Base-by-base conservation (phyloP, 2,113 vertebrate genomes). In the Channa maculata region DNA sequence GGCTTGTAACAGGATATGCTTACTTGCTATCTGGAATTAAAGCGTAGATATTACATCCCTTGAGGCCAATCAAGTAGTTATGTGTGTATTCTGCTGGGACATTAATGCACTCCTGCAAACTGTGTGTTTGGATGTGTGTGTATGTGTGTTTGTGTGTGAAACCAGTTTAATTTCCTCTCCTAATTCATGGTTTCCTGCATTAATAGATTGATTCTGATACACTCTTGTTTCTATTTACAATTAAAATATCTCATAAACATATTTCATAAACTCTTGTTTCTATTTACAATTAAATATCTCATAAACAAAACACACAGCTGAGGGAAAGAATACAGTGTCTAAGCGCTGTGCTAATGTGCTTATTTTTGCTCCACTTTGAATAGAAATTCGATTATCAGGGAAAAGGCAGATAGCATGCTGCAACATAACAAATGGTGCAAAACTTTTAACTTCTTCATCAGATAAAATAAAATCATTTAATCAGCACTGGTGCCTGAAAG, bases 1-100 rank as follows among this genome's bases (percentile, higher is more conserved):
- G 84, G 86, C 77, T 85, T 89, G 91, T 92, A 90, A 89, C 82
- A 75, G 82, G 86, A 88, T 86, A 88, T 83, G 84, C 86, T 92
- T 67, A 79, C 85, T 88, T 83, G 83, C 77, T 65, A 86, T 87
- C 77, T 86, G 75, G 83, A 89, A 89, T 91, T 88, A 86, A 89
- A 86, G 84, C 45, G 36, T 84, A 84, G 80, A 89, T 86, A 90
- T 87, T 61, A 75, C 80, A 71, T 88, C 88, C 86, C 88, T 81
- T 5, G 81, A 77, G 91, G 83, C 83, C 88, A 91, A 83, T 92
- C 86, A 88, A 86, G 83, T 76, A 65, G 63, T 84, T 84, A 53
- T 87, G 77, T 72, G 72, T 65, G 49, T 73, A 76, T 78, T 85
- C 86, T 80, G 61, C 77, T 33, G 86, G 78, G 82, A 91, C 62